Evolutionary conservation across 2,888 invertebrate genomes (phyloP).

Genomic region (Archips xylosteana): DNA sequence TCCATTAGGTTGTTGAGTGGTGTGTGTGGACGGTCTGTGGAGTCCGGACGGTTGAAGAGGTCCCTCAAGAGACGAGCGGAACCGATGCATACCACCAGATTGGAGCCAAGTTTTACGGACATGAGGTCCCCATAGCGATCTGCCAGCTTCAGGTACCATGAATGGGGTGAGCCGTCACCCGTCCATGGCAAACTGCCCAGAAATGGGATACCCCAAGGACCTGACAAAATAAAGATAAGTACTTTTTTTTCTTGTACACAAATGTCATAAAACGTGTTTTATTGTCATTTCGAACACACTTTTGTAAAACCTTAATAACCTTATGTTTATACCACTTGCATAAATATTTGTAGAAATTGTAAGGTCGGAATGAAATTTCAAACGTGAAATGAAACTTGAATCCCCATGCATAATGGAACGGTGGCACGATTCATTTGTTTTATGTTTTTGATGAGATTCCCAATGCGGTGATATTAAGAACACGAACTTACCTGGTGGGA

Average conservation of each 20-base stretch:
- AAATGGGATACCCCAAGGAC: constrained; percentile 93
- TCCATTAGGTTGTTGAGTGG: constrained; percentile 92
- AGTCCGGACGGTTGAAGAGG: constrained; percentile 91
- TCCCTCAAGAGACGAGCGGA: constrained; percentile 91
- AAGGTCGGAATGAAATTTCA: not conserved
- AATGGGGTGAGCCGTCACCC: constrained; percentile 89
- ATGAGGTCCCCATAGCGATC: constrained; percentile 91
- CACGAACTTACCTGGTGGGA: constrained; percentile 49
- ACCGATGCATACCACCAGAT: constrained; percentile 91
- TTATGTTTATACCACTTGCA: not conserved
- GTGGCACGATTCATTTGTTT: not conserved
- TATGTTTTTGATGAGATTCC: not conserved
- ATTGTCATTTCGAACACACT: not conserved
- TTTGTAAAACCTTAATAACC: constrained; percentile 1
- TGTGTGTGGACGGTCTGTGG: constrained; percentile 92
- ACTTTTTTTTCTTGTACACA: not conserved
- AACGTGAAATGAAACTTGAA: not conserved
- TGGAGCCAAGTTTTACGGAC: constrained; percentile 90
- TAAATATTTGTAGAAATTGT: not conserved
- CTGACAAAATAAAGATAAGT: constrained; percentile 77
- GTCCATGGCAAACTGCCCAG: constrained; percentile 92
- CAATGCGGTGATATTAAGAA: not conserved
- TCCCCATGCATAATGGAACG: not conserved
- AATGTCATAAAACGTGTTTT: not conserved
- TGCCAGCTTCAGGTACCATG: constrained; percentile 90